A percentile compares a stretch with the other conserved stretches of the same genome.
Conservation (phyloP, 2,113 vertebrate species). For the Jaculus jaculus region DNA sequence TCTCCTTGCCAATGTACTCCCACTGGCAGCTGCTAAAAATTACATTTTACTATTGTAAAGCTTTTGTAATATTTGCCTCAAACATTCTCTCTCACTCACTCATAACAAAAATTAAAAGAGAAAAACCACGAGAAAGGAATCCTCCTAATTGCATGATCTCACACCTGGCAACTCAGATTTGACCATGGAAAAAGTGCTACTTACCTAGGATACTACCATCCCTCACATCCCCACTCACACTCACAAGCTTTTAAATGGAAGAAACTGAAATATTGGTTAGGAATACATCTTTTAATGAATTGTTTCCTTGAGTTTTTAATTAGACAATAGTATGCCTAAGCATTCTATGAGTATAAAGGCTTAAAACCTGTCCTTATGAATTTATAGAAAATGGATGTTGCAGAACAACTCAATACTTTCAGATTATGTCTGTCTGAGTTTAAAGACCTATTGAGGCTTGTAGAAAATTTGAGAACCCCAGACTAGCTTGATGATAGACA, state of each 20-base stretch:
- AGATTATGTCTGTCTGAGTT: not conserved
- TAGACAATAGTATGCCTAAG: not conserved
- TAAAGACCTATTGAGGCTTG: not conserved
- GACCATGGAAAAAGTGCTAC: not conserved
- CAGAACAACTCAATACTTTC: not conserved
- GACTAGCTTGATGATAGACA: not conserved
- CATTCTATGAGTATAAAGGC: not conserved
- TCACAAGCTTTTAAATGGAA: not conserved
- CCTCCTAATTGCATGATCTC: not conserved
- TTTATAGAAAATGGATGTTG: not conserved
- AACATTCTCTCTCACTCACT: not conserved
- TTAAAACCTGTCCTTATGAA: not conserved
- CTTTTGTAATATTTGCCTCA: conserved; percentile 1
- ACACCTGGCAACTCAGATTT: not conserved
- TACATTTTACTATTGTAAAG: conserved; percentile 1
- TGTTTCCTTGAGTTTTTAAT: not conserved
- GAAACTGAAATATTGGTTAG: not conserved
- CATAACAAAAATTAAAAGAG: conserved; percentile 2
- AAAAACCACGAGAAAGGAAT: not conserved
- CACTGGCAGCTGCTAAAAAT: conserved; percentile 11
- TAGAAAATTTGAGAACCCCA: conserved; percentile 28
- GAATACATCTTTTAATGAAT: not conserved
- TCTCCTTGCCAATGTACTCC: not conserved
- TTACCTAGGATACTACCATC: not conserved
- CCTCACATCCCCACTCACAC: not conserved